Base-by-base conservation (phyloP, 1,140 invertebrate species). In the Amphibalanus amphitrite region DNA sequence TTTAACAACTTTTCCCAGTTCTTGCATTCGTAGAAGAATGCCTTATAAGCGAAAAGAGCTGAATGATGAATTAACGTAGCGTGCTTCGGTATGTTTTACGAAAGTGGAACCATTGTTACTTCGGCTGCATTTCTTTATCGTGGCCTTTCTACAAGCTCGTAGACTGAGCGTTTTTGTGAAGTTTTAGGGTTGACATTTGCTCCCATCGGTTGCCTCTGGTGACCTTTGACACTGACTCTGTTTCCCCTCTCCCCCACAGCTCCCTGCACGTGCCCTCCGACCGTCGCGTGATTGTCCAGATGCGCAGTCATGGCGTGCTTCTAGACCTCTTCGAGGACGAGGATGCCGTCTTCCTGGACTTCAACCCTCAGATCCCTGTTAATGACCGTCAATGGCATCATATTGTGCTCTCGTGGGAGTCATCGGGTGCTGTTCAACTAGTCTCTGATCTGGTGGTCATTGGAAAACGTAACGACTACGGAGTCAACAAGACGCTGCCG, bases 341-440 rank as follows among this genome's bases (percentile, higher is more conserved):
- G 0, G 90, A 92, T 80, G 91, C 93, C 78, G 97, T 93, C 80
- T 86, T 88, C 70, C 91, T 94, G 78, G 95, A 90, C 75, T 67
- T 67, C n/a, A 67, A 67, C 65, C 20, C 26, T 8, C 80, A 81
- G 72, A 92, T 95, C 3, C 93, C 92, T 0, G 89, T 97, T 28
- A 97, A 95, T 76, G 94, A 97, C 77, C 93, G 93, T 17, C 91
- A 95, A 78, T 97, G 94, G 95, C 95, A 97, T 84, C 93, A 97
- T 78, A 86, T 97, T 26, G 92, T 93, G 26, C 83, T 97, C 29
- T 90, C 95, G 25, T 97, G 94, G 94, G 90, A 90, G n/a, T 84
- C 85, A 59, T 88, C 87, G 69, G 88, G 91, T 25, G 88, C 90
- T 79, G 81, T 95, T 29, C 89, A 89, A 69, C 81, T 97, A 6